Percentiles rank a stretch among this genome's conserved stretches.
Conservation (phyloP, 1,140 invertebrate genomes). For the Bradysia coprophila region DNA sequence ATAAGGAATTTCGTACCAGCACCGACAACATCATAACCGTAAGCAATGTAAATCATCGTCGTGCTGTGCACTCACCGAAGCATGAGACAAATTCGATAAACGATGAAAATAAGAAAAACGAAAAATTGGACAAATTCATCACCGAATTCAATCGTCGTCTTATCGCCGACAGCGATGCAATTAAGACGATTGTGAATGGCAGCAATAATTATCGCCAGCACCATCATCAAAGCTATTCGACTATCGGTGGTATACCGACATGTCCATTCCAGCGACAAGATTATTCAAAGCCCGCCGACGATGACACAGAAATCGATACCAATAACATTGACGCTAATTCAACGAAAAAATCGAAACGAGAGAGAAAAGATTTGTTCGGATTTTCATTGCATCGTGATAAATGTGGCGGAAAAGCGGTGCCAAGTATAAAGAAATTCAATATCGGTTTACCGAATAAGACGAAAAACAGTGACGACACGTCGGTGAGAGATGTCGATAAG, state of each 20-base stretch:
- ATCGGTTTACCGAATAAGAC: slow-evolving; percentile 20
- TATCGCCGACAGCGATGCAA: no score
- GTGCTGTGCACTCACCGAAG: neutral
- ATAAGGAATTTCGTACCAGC: neutral
- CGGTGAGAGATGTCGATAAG: neutral
- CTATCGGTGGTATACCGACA: neutral
- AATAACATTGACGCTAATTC: neutral
- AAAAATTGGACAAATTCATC: neutral
- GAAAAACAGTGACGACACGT: slow-evolving; percentile 1
- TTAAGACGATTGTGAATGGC: no score
- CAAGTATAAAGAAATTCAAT: slow-evolving; percentile 17
- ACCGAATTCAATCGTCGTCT: neutral
- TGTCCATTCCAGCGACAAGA: slow-evolving; percentile 5
- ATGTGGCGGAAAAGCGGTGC: neutral
- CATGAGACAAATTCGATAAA: neutral
- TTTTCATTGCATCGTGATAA: neutral
- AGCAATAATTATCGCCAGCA: neutral
- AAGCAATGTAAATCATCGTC: neutral
- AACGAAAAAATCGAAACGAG: neutral
- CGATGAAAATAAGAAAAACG: neutral
- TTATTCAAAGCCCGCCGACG: slow-evolving; percentile 2
- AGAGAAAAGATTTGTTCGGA: neutral
- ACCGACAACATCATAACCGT: neutral
- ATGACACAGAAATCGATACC: neutral
- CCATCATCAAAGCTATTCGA: neutral